Percentiles rank a stretch among this genome's conserved stretches.
Conservation (phyloP, 2,797 vertebrate genomes). For the Sebastes hubbsi region DNA sequence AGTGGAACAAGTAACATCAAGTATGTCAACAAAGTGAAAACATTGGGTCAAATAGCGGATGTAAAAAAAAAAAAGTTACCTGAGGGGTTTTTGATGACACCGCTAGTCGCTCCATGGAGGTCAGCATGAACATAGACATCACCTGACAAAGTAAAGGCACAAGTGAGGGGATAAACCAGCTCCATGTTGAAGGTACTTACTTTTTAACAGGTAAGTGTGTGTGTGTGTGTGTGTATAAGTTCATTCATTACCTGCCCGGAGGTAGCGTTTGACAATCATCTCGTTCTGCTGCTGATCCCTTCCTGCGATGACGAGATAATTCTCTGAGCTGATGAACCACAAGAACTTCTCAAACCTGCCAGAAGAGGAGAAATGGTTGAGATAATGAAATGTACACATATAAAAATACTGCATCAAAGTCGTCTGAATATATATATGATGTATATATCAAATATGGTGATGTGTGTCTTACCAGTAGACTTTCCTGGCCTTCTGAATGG, state of each 20-base stretch:
- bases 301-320: conserved; percentile 95
- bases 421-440: background rate
- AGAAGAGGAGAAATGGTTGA: background rate
- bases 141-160: conserved; percentile 77
- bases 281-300: conserved; percentile 99
- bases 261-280: conserved; percentile 96
- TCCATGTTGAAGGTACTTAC: background rate
- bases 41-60: background rate
- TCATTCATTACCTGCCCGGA: conserved; percentile 83
- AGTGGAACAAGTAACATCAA: background rate
- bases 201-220: background rate
- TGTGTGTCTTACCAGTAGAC: conserved; percentile 90
- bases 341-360: conserved; percentile 99
- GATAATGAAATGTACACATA: background rate
- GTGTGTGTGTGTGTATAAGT: background rate
- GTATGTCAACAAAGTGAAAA: background rate
- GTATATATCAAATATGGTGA: background rate
- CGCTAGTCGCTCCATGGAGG: conserved; percentile 97
- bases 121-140: conserved; percentile 97
- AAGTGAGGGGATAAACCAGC: background rate
- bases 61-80: conserved; percentile 80
- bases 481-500: conserved; percentile 97
- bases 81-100: conserved; percentile 95
- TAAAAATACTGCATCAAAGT: background rate
- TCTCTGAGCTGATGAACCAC: conserved; percentile 99